Evolutionary conservation across 37 sponge, comb jelly and placozoan genomes (phyloP).

Genomic region (Geodia barretti): DNA sequence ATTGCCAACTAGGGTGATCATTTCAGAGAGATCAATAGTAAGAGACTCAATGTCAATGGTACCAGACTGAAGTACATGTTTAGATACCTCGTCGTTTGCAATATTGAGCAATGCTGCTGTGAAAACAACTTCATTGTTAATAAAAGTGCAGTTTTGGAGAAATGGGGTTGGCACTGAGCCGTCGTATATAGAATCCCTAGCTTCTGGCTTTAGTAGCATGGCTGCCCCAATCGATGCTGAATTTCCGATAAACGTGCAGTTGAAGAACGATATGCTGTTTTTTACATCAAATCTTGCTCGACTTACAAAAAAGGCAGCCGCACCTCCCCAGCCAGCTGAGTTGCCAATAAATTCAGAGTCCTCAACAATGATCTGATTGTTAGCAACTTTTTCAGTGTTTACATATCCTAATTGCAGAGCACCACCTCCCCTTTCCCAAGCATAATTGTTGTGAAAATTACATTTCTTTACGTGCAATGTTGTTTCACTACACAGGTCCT

Average conservation of each 20-base stretch:
- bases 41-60: neutral
- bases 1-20: neutral
- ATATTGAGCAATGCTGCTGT: neutral
- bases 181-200: neutral
- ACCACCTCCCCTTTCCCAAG: constrained; percentile 1
- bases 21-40: neutral
- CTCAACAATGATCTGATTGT: neutral
- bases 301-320: neutral
- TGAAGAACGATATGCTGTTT: neutral
- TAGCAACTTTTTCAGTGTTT: neutral
- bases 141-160: neutral
- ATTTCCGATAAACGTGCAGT: neutral
- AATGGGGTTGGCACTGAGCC: neutral
- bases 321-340: constrained; percentile 1
- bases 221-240: neutral
- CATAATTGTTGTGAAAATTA: neutral
- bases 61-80: neutral
- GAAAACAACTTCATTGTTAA: neutral
- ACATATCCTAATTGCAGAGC: neutral
- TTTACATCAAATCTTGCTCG: neutral
- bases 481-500: neutral
- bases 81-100: neutral
- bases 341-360: neutral
- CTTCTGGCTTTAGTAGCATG: neutral
- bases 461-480: neutral